Evolutionary conservation across 2,888 invertebrate species (phyloP), one percentile per base, ranked within the genome.

Genomic region (Eledona agricola): DNA sequence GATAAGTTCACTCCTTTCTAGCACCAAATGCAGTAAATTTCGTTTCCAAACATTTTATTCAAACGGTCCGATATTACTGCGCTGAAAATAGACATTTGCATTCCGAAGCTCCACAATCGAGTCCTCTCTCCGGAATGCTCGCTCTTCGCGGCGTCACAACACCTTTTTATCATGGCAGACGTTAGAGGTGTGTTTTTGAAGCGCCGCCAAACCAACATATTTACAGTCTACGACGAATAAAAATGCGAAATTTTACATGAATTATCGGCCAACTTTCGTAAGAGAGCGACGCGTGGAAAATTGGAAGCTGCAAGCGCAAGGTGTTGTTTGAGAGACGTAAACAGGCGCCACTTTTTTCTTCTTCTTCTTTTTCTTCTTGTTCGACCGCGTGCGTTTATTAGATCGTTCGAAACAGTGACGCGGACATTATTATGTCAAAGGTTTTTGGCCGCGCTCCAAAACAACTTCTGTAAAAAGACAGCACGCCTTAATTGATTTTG

Each of bases 401-500:
- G 34, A 34, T 46, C 34, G 46, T 34, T 35, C 20, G 9, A 13
- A 46, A 34, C 28, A 35, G 35, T 34, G 51, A 43, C 32, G 51
- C 31, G 51, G 42, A 42, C 42, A 31, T 51, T 51, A 51, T 51
- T 51, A 51, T 51, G 51, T 51, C 51, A 43, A 43, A 43, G 29
- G 29, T 26, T 34, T 12, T 16, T 51, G 51, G 51, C 31, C 23
- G 19, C 3, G 43, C 25, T 40, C 51, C 51, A 51, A 51, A 35
- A 32, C 43, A 51, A 35, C 37, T 29, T 29, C 38, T 42, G 25
- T 28, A 34, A 34, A 51, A 60, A 59, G 59, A 63, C 59, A 61
- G 58, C 58, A 60, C 51, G 56, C 55, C 50, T 52, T 56, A 57
- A 63, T 60, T 59, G 60, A 61, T 61, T 58, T 50, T 42, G 55